Percentiles rank a stretch among this genome's conserved stretches.
Conservation (phyloP, 1,140 invertebrate genomes). For the Protaetia brevitarsis region DNA sequence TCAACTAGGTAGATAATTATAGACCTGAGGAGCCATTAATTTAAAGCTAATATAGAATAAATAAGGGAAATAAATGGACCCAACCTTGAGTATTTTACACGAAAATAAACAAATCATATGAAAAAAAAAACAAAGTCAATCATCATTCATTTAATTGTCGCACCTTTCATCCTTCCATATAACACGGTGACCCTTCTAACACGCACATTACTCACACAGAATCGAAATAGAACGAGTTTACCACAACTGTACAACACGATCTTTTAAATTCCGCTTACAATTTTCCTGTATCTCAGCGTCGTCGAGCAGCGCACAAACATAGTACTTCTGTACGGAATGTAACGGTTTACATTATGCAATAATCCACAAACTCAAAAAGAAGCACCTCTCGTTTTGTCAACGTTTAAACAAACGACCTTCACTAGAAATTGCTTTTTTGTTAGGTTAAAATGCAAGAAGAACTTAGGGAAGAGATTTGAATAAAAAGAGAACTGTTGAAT, state of each 20-base stretch:
- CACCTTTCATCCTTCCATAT: neutral
- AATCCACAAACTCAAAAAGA: neutral
- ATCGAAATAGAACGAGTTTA: neutral
- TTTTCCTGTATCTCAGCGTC: neutral
- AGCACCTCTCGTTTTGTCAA: neutral
- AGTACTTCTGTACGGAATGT: neutral
- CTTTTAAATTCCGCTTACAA: neutral
- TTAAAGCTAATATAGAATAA: no score
- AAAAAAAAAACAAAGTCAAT: no score
- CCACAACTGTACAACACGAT: neutral
- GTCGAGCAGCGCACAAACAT: neutral
- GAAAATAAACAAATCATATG: no score
- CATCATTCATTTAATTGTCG: neutral
- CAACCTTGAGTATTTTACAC: no score
- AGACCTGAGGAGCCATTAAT: no score
- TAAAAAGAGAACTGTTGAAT: neutral
- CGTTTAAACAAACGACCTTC: neutral
- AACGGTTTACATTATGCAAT: constrained; percentile 10
- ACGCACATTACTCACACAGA: neutral
- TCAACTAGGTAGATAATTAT: no score
- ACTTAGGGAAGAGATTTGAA: neutral
- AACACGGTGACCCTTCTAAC: neutral
- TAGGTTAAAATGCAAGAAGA: neutral
- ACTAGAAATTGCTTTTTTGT: neutral
- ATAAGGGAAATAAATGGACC: no score